phyloP scores from a whole-genome alignment of 92 coral and sea anemone genomes.

The Heteractis magnifica region DNA sequence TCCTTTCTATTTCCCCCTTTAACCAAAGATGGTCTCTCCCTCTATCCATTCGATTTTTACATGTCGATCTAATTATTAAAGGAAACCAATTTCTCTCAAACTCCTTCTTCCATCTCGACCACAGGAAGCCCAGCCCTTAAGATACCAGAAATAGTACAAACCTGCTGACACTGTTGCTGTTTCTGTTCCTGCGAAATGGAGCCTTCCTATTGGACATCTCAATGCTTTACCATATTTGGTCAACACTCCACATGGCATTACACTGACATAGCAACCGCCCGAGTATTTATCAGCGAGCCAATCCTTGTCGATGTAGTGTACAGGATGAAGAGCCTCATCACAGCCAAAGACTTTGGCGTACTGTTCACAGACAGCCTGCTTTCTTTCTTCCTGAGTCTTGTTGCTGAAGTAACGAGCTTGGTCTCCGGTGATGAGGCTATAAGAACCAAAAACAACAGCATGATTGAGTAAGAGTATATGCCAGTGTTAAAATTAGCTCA shows the following conservation, averaged over 20 bases:
- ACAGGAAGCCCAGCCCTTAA: background rate
- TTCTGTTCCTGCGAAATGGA: slow-evolving; percentile 98
- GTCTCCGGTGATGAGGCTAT: slow-evolving; percentile 65
- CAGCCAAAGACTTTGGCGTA: slow-evolving; percentile 80
- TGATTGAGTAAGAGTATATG: too few species aligned
- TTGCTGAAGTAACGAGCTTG: slow-evolving; percentile 87
- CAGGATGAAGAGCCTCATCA: slow-evolving; percentile 84
- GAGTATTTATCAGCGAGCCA: slow-evolving; percentile 99
- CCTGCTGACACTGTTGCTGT: slow-evolving; percentile 94
- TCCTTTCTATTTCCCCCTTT: too few species aligned
- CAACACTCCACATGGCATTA: slow-evolving; percentile 89
- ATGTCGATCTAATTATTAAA: too few species aligned
- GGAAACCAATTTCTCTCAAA: too few species aligned
- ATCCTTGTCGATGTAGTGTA: slow-evolving; percentile 87
- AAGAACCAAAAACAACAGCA: slow-evolving; percentile 16
- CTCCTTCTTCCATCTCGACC: too few species aligned
- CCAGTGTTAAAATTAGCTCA: background rate
- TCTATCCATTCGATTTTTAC: too few species aligned
- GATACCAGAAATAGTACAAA: slow-evolving; percentile 6
- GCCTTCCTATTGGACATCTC: slow-evolving; percentile 74
- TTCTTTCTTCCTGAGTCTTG: slow-evolving; percentile 87
- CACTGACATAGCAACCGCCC: slow-evolving; percentile 90
- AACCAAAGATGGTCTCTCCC: too few species aligned
- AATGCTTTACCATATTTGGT: slow-evolving; percentile 70
- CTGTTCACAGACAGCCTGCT: slow-evolving; percentile 81